Conservation (phyloP, 2,113 vertebrate species). For the Phrynosoma blainvillii region DNA sequence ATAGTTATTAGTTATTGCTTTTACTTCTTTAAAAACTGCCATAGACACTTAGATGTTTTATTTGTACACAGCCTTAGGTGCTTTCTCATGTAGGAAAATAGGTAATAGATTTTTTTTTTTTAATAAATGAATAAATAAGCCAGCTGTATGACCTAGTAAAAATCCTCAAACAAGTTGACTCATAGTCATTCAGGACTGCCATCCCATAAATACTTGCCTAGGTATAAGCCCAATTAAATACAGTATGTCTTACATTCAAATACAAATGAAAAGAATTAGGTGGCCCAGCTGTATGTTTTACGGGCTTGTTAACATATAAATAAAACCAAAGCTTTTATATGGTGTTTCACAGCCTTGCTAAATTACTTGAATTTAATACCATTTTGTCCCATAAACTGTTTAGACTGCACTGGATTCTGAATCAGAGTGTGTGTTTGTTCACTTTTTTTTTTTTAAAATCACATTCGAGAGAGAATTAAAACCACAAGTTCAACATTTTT, state of each 20-base stretch:
- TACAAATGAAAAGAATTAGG: background rate
- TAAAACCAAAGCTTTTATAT: background rate
- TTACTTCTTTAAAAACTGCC: background rate
- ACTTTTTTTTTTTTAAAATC: background rate
- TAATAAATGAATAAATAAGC: background rate
- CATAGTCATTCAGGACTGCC: background rate
- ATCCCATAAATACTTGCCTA: background rate
- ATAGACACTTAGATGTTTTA: background rate
- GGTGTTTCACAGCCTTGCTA: background rate
- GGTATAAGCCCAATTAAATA: slow-evolving; percentile 4
- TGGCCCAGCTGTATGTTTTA: background rate
- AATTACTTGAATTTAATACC: slow-evolving; percentile 11
- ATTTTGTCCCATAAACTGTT: background rate
- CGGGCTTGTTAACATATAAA: background rate
- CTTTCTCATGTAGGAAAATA: background rate
- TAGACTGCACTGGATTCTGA: background rate
- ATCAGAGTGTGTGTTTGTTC: background rate
- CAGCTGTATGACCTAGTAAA: background rate
- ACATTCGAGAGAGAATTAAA: slow-evolving; percentile 1
- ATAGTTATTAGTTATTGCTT: background rate
- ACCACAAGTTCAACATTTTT: background rate
- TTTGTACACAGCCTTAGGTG: background rate
- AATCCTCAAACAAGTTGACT: background rate
- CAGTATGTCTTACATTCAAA: slow-evolving; percentile 7
- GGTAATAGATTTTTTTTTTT: background rate